Evolutionary conservation across 2,113 vertebrate species (phyloP), one percentile per base, ranked within the genome.

Genomic region (Himantopus leucocephalus): DNA sequence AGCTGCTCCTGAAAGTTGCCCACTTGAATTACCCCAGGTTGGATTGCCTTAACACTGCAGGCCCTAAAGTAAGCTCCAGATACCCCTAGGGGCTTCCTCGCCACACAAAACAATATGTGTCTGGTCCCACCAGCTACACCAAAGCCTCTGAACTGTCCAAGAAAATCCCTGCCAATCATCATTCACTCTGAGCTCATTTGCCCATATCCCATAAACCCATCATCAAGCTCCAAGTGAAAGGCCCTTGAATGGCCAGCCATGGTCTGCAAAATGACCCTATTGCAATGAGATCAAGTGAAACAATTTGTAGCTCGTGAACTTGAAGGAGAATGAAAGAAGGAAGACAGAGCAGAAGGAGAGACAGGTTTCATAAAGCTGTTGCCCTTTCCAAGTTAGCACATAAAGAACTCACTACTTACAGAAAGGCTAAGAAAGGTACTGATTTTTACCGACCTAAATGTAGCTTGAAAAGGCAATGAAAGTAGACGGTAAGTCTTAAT

Each of bases 221-320:
- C 14, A 48, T 1, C 27, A 29, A 78, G 0, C 16, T 81, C 14
- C 11, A 3, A 11, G 19, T 24, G 14, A 77, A 53, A 7, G 6
- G 70, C 9, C 17, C 45, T 77, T 64, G 22, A 63, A 52, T 0
- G 0, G 18, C 27, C 21, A 47, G 7, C 6, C 0, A 0, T 6
- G 8, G 18, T 74, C 59, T 60, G 8, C 29, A 70, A 84, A 93
- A 81, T 35, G 7, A 85, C 10, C 47, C 17, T 48, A 1, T 12
- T 52, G 10, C 20, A 74, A 17, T 34, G 14, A 39, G 30, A 70
- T 43, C 26, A 70, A 39, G 12, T 17, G 59, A 87, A 90, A 63
- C 4, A 68, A 59, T 55, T 79, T 34, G 19, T 39, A 45, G 10
- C 35, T 88, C 32, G 18, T 59, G 29, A 67, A 41, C 32, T 4